Conservation (phyloP, 2,888 invertebrate genomes). For the Epinotia brunnichana region DNA sequence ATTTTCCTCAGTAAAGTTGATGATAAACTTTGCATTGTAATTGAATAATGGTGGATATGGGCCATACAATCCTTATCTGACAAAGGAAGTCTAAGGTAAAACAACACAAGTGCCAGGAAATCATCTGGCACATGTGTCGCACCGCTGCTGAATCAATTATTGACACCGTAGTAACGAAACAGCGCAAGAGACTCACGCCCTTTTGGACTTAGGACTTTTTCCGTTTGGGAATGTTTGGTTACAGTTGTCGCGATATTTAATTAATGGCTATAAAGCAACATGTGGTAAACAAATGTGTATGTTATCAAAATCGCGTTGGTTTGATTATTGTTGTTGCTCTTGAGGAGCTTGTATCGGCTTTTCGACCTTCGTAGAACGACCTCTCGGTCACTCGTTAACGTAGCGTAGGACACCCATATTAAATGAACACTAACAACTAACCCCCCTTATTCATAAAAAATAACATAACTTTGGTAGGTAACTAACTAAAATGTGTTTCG, state of each 20-base stretch:
- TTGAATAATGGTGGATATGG: conserved; percentile 40
- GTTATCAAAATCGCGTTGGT: conserved; percentile 41
- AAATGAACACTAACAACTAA: neutral
- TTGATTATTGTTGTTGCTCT: conserved; percentile 31
- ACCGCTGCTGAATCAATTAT: neutral
- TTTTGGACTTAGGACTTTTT: neutral
- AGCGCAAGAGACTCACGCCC: neutral
- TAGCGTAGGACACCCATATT: neutral
- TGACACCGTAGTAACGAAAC: neutral
- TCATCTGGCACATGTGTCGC: neutral
- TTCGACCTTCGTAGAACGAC: conserved; percentile 28
- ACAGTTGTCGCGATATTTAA: conserved; percentile 35
- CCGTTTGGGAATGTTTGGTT: neutral
- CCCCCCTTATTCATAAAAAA: too few relatives aligned
- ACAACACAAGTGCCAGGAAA: neutral
- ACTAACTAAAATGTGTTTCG: too few relatives aligned
- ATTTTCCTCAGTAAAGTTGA: conserved; percentile 37
- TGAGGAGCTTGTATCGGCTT: conserved; percentile 22
- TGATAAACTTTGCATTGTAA: conserved; percentile 32
- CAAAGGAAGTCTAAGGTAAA: neutral
- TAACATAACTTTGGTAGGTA: too few relatives aligned
- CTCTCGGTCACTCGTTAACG: conserved; percentile 16
- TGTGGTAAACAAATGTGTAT: conserved; percentile 37
- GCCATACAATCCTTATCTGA: conserved; percentile 31
- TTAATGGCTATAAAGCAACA: conserved; percentile 29